phyloP scores from a whole-genome alignment of 1,140 invertebrate genomes.

The Batillaria attramentaria region DNA sequence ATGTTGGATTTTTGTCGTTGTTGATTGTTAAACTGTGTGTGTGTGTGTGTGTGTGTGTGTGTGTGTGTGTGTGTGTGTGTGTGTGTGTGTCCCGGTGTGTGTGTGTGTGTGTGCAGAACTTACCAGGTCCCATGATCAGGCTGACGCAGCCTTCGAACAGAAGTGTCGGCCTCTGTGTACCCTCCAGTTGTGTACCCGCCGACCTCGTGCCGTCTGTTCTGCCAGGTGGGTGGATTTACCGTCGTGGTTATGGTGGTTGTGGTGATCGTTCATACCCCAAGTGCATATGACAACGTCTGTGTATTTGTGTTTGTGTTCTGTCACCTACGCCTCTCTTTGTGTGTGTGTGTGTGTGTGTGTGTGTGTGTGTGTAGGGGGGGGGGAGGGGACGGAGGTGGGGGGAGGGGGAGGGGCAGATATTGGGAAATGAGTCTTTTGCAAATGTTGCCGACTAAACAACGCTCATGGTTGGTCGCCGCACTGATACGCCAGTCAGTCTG shows the following conservation, averaged over 20 bases:
- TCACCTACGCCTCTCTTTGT: no score
- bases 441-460: no score
- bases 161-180: slow-evolving; percentile 28
- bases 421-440: no score
- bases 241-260: neutral
- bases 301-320: no score
- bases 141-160: slow-evolving; percentile 10
- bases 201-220: slow-evolving; percentile 29
- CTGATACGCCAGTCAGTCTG: no score
- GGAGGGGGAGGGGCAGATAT: no score
- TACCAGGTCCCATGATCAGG: slow-evolving; percentile 10
- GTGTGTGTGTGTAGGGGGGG: no score
- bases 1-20: neutral
- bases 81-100: slow-evolving; percentile 19
- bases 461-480: no score
- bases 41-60: neutral
- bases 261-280: no score
- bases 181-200: slow-evolving; percentile 18
- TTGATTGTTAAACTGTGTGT: neutral
- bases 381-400: no score
- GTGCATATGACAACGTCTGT: no score
- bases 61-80: slow-evolving; percentile 7
- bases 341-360: no score
- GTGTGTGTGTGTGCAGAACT: slow-evolving; percentile 9
- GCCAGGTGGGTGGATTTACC: slow-evolving; percentile 34